Percentiles rank a stretch among this genome's conserved stretches.
phyloP scores from a whole-genome alignment of 2,113 vertebrate species.

The Dasypus novemcinctus region DNA sequence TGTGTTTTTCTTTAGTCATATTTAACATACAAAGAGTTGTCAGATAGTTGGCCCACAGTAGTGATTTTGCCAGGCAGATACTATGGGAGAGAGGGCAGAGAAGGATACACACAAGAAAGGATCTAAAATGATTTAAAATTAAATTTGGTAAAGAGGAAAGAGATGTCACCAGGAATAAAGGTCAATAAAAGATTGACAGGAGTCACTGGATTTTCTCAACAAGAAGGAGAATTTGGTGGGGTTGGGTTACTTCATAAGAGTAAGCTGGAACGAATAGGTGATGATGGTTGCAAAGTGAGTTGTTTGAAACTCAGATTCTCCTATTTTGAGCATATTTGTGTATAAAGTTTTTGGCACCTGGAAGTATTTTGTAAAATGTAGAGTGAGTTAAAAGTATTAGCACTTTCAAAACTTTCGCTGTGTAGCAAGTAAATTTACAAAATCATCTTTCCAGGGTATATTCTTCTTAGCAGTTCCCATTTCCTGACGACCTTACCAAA shows the following conservation, averaged over 20 bases:
- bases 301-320: background rate
- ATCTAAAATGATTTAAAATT: background rate
- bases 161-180: background rate
- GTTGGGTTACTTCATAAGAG: conserved; percentile 5
- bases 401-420: conserved; percentile 8
- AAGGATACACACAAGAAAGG: background rate
- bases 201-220: background rate
- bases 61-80: background rate
- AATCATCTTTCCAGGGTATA: background rate
- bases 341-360: background rate
- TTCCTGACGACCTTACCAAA: background rate
- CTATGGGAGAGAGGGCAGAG: background rate
- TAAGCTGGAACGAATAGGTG: background rate
- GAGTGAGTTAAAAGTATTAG: background rate
- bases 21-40: background rate
- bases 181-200: background rate
- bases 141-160: background rate
- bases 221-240: background rate
- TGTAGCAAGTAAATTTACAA: background rate
- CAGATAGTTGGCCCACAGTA: background rate
- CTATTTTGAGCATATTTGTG: background rate
- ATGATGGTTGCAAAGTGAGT: background rate
- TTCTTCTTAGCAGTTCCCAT: background rate
- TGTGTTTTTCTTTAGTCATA: background rate
- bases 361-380: background rate